phyloP scores from a whole-genome alignment of 2,113 vertebrate species.

The Chaetops frenatus region DNA sequence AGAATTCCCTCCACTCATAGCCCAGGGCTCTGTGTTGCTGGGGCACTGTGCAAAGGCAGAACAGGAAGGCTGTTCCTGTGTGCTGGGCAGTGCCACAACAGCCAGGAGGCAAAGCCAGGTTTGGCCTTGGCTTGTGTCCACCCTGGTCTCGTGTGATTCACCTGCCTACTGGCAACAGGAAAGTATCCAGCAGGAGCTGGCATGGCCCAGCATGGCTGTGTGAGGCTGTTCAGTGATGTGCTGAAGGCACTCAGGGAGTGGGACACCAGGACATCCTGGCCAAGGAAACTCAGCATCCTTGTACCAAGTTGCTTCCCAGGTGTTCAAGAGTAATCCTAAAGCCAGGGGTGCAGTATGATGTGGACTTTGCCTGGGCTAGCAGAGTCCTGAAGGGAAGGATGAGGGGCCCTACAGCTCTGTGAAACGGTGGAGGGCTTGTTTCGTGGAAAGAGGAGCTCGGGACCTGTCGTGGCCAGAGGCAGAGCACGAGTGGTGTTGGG shows the following conservation, averaged over 20 bases:
- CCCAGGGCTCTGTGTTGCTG: neutral
- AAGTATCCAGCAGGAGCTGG: neutral
- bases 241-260: rapidly evolving
- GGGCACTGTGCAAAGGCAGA: neutral
- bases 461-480: neutral
- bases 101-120: neutral
- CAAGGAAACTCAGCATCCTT: rapidly evolving
- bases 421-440: neutral
- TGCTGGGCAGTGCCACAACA: neutral
- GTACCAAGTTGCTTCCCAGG: rapidly evolving
- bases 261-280: rapidly evolving
- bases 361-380: neutral
- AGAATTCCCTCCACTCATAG: neutral
- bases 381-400: neutral
- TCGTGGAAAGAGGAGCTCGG: neutral
- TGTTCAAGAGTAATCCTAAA: neutral
- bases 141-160: neutral
- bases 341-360: rapidly evolving
- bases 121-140: neutral
- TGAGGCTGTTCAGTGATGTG: neutral
- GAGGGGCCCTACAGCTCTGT: neutral
- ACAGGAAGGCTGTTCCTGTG: neutral
- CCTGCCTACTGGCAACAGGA: neutral
- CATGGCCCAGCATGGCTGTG: rapidly evolving
- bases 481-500: rapidly evolving